Conservation (phyloP, 2,113 vertebrate species). For the Calypte anna region DNA sequence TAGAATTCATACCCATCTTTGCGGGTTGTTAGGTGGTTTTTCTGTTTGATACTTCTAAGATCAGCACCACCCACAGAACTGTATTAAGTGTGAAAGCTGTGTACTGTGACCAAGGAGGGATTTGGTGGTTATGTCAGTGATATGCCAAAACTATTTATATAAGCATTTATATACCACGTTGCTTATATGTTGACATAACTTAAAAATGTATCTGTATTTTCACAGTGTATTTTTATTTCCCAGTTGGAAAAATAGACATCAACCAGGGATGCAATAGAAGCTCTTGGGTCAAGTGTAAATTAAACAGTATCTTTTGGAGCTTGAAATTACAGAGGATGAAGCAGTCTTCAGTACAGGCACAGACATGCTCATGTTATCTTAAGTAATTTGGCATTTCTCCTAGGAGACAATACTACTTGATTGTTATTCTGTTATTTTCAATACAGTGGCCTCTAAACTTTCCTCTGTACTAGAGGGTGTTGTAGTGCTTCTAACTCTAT, state of each 20-base stretch:
- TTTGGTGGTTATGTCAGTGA: background rate
- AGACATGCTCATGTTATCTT: background rate
- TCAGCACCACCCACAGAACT: background rate
- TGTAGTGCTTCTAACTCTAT: background rate
- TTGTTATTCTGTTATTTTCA: background rate
- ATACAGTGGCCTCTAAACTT: background rate
- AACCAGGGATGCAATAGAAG: background rate
- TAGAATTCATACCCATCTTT: background rate
- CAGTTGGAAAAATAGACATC: background rate
- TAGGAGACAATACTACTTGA: background rate
- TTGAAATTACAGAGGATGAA: background rate
- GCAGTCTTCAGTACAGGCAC: background rate
- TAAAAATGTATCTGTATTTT: background rate
- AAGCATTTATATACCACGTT: background rate
- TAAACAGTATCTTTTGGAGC: background rate
- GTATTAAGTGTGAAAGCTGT: background rate
- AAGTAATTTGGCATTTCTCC: background rate
- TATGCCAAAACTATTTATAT: background rate
- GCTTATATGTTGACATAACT: background rate
- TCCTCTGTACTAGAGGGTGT: background rate
- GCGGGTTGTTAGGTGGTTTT: background rate
- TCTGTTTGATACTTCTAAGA: background rate
- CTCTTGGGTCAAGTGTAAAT: background rate
- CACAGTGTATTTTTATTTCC: background rate
- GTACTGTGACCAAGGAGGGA: background rate